Evolutionary conservation across 2,888 invertebrate genomes (phyloP).

Genomic region (Leptopilina syphax): DNA sequence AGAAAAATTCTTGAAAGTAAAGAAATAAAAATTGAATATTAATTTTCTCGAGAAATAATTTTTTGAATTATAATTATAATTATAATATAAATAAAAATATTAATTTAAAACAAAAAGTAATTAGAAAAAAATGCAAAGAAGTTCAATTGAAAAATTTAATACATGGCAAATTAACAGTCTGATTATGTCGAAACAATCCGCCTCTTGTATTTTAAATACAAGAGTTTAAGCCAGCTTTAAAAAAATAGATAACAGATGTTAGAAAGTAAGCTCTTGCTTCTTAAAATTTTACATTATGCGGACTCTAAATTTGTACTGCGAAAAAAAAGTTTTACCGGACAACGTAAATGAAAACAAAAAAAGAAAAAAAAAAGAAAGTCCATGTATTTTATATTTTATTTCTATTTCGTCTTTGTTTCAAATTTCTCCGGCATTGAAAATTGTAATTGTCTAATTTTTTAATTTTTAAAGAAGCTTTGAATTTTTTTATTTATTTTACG

Average conservation of each 20-base stretch:
- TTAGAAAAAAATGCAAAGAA: background rate
- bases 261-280: conserved; percentile 18
- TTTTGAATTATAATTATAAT: background rate
- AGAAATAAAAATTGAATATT: no score
- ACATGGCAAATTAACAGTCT: conserved; percentile 26
- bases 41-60: no score
- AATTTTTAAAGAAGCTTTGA: no score
- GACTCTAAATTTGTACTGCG: conserved; percentile 24
- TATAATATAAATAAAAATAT: no score
- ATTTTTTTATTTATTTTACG: background rate
- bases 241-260: conserved; percentile 10
- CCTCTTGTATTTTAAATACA: conserved; percentile 30
- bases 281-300: conserved; percentile 16
- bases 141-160: conserved; percentile 34
- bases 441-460: background rate
- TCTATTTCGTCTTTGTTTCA: background rate
- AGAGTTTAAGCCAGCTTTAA: conserved; percentile 26
- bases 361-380: background rate
- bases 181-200: conserved; percentile 26
- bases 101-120: no score
- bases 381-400: no score
- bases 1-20: no score
- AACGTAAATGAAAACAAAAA: conserved; percentile 23
- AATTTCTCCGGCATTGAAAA: background rate
- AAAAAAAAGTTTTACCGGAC: background rate